Evolutionary conservation across 2,797 vertebrate genomes (phyloP), one percentile per base, ranked within the genome.

Genomic region (Argyrosomus regius): DNA sequence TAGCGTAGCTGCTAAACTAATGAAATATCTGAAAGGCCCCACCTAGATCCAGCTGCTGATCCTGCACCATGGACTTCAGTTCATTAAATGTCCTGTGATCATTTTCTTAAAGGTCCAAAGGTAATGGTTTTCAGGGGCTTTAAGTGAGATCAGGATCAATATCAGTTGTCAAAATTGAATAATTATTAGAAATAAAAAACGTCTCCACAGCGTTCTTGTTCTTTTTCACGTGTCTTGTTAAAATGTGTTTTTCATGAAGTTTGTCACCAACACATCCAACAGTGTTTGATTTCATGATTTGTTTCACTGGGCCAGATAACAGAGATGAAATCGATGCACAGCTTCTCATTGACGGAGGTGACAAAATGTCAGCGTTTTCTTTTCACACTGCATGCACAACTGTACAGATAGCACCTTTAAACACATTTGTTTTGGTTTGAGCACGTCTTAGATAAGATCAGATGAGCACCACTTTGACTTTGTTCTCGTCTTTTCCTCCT

Each of bases 381-480:
- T 50, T 60, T 56, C 13, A 49, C 22, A 12, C 17, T 26, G 28
- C 18, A 20, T 49, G 17, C 31, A 69, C 17, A 48, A 56, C 41
- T 28, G 65, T 24, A 48, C 12, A 64, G 39, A 18, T 2, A 43
- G 12, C 48, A 58, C 45, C 63, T 63, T 58, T 39, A 58, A 28
- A 67, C 16, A 20, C 35, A 39, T 14, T 35, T 53, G 11, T 39
- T 57, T 57, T 35, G 68, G 9, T 46, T 26, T 28, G 56, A 73
- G 43, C 26, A 28, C 3, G 9, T 65, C 5, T 24, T 17, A 5
- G 24, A 68, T 58, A 46, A 57, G 31, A 72, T 35, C 46, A 76
- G 45, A 48, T 16, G n/a, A 71, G 43, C 58, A 72, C 56, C 60
- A 65, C 61, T 10, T 57, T 63, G 22, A 76, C 22, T 4, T 24